Conservation (phyloP, 2,797 vertebrate species). For the Tympanoctomys barrerae region DNA sequence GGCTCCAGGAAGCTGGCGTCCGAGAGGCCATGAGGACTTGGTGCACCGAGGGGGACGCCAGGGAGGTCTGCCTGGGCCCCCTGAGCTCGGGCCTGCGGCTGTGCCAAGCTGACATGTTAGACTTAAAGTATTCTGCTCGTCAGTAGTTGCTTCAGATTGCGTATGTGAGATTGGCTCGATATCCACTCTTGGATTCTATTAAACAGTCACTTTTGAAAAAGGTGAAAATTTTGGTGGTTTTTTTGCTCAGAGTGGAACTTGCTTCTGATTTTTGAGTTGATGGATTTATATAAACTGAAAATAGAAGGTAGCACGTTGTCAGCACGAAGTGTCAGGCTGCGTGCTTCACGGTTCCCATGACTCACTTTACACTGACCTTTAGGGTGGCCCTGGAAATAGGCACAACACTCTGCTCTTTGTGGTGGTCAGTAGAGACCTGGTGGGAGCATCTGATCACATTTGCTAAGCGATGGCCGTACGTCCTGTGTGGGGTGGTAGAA, state of each 20-base stretch:
- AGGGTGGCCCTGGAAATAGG: background rate
- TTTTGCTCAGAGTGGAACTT: background rate
- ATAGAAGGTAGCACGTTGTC: background rate
- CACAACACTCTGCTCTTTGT: background rate
- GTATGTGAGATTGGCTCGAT: background rate
- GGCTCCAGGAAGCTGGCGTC: conserved; percentile 4
- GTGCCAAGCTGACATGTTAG: background rate
- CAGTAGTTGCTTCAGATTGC: background rate
- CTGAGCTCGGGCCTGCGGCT: background rate
- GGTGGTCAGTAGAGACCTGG: background rate
- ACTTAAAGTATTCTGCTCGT: background rate
- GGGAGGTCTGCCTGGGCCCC: background rate
- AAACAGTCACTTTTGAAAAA: background rate
- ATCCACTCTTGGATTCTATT: background rate
- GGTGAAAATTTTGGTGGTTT: background rate
- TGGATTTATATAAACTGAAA: background rate
- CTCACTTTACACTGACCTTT: conserved; percentile 31
- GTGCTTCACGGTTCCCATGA: background rate
- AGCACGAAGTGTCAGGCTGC: background rate
- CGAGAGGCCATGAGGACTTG: background rate
- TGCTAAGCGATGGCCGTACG: background rate
- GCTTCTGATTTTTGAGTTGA: conserved; percentile 15
- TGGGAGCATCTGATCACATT: background rate
- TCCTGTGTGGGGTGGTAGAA: background rate
- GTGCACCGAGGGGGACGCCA: background rate